Evolutionary conservation across 2,113 vertebrate genomes (phyloP), one percentile per base, ranked within the genome.

Genomic region (Romanogobio albipinnatus): DNA sequence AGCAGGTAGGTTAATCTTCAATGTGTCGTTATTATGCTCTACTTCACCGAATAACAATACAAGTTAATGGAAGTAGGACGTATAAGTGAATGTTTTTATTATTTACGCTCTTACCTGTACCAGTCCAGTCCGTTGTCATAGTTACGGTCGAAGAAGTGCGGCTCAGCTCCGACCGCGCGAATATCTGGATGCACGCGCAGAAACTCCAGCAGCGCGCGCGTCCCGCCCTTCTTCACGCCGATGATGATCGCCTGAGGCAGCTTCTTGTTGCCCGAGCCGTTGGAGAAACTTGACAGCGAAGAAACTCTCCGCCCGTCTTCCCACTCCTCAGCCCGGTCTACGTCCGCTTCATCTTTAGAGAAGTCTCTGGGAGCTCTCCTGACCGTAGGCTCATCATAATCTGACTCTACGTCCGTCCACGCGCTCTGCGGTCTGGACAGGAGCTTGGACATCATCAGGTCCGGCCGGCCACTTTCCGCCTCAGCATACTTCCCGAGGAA

Each of bases 171-270:
- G 87, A 97, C 96, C 36, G 96, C 96, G 62, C 96, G 93, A 90
- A 97, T 95, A 93, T 97, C 96, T 0, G 97, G 96, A 62, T 97
- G 97, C 45, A 97, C 95, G 68, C 96, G 94, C 77, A 97, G 93
- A 51, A 97, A 98, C 95, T 97, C 97, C 74, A 97, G 95, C 92
- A 97, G 93, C 76, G 96, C 97, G 85, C 97, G 93, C 75, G 96
- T 97, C 3, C 97, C 97, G 78, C 96, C 96, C 88, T 97, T 97
- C 95, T 97, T 98, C 94, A 98, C 97, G 15, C 97, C 97, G 91
- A 97, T 97, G 94, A 98, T 98, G 92, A 98, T 95, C 70, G 97
- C 97, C 90, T 97, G 97, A 36, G 97, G 97, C 87, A 98, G 94
- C 91, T 96, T 96, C 94, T 98, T 98, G 80, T 90, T 96, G 76